phyloP scores from a whole-genome alignment of 2,888 invertebrate genomes.

The Diaprepes abbreviatus region DNA sequence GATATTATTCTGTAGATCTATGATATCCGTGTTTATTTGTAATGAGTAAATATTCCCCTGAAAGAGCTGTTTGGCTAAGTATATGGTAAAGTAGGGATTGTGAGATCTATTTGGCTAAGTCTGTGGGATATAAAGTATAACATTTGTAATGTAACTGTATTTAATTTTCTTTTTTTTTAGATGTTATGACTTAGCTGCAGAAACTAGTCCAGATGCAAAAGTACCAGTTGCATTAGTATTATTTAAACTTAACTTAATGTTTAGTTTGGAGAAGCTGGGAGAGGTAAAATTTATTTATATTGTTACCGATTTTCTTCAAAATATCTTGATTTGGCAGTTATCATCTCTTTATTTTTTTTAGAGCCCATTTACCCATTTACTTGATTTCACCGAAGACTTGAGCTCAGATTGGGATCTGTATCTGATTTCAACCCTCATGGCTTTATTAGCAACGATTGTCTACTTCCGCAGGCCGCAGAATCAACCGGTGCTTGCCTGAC shows the following conservation, averaged over 20 bases:
- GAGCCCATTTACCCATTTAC: constrained; percentile 75
- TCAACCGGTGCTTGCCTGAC: constrained; percentile 40
- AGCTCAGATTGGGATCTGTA: constrained; percentile 96
- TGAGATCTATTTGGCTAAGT: too few relatives aligned
- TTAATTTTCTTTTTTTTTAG: constrained; percentile 21
- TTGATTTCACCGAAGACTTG: constrained; percentile 79
- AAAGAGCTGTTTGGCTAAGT: too few relatives aligned
- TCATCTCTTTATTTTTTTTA: too few relatives aligned
- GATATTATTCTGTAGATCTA: too few relatives aligned
- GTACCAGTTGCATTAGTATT: constrained; percentile 94
- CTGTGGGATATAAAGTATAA: too few relatives aligned
- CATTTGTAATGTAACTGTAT: too few relatives aligned
- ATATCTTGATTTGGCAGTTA: too few relatives aligned
- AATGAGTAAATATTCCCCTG: too few relatives aligned
- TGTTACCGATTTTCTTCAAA: too few relatives aligned
- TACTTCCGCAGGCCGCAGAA: constrained; percentile 79
- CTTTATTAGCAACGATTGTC: constrained; percentile 85
- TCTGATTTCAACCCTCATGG: constrained; percentile 85
- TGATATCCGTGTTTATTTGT: too few relatives aligned
- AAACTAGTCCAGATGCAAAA: constrained; percentile 92
- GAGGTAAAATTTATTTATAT: constrained; percentile 74
- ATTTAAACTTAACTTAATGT: constrained; percentile 83
- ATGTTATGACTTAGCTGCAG: constrained; percentile 92
- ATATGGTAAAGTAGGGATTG: too few relatives aligned
- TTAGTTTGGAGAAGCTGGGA: constrained; percentile 80